Base-by-base conservation (phyloP, 2,113 vertebrate species). In the Aix galericulata region DNA sequence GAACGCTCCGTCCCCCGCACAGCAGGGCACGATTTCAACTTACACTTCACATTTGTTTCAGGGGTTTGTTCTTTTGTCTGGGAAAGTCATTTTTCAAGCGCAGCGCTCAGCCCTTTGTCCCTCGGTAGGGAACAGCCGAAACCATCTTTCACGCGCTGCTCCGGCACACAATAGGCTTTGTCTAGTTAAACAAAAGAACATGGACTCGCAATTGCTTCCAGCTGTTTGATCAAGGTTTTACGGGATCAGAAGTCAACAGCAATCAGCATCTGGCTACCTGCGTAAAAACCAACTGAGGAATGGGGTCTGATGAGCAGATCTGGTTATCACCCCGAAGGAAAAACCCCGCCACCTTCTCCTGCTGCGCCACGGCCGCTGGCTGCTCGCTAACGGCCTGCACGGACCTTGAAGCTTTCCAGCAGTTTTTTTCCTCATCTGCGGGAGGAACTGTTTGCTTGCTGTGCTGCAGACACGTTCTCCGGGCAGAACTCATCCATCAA, bases 181-280 rank as follows among this genome's bases (percentile, higher is more conserved):
- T 98, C 96, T 97, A 64, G 12, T 91, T 97, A 95, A 97, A 97
- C 94, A 96, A 97, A 98, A 97, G 96, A 97, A 95, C 94, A 89
- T 66, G 96, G 93, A 92, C 97, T 96, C 88, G 86, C 88, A 76
- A 98, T 97, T 94, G 95, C 40, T 98, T 97, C 97, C 98, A 98
- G 97, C 97, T 98, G 98, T 78, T 46, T 81, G 82, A 96, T 91
- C 71, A 53, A 50, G 83, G 69, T 82, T 95, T 96, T 89, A 79
- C 3, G 11, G 91, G 89, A 96, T 94, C 94, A 94, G 91, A 94
- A 96, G 94, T 97, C 96, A 94, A 89, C 81, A 94, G 95, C 94
- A 95, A 84, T 93, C 94, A 86, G 80, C 96, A 97, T 97, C 95
- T 96, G 96, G 96, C 97, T 97, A 97, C 97, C 97, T 97, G 96